phyloP scores from a whole-genome alignment of 1,140 invertebrate species.

The Drosophila kanapiae region DNA sequence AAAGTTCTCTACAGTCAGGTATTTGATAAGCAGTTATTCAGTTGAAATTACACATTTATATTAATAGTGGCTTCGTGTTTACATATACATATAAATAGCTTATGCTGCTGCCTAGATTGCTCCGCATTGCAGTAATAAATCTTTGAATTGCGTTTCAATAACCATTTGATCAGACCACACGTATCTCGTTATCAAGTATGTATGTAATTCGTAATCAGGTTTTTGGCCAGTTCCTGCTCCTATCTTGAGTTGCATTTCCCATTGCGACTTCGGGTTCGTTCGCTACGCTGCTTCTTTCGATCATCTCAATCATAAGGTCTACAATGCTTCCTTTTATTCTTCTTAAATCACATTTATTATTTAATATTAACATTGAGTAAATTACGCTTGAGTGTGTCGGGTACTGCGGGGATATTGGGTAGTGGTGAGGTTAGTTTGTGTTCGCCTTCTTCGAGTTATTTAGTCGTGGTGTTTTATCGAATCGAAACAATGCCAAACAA shows the following conservation, averaged over 20 bases:
- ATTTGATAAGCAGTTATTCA: conserved; percentile 82
- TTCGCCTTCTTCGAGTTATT: conserved; percentile 36
- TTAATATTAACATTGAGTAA: conserved; percentile 82
- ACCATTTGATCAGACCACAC: conserved; percentile 60
- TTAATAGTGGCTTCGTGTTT: conserved; percentile 56
- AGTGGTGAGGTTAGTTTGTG: conserved; percentile 51
- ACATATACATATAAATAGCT: conserved; percentile 68
- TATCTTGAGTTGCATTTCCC: conserved; percentile 36
- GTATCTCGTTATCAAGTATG: conserved; percentile 43
- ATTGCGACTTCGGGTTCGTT: conserved; percentile 5
- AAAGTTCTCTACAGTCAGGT: conserved; percentile 80
- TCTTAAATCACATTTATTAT: conserved; percentile 83
- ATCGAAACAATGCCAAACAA: conserved; percentile 66
- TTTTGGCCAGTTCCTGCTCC: conserved; percentile 42
- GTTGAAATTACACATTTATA: conserved; percentile 74
- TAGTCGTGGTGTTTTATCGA: conserved; percentile 40
- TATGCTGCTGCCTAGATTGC: conserved; percentile 70
- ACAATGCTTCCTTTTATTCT: conserved; percentile 58
- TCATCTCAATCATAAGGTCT: conserved; percentile 42
- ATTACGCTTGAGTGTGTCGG: conserved; percentile 75
- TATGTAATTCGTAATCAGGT: conserved; percentile 43
- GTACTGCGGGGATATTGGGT: conserved; percentile 42
- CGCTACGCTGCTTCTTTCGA: conserved; percentile 13
- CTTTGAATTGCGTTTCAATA: conserved; percentile 61
- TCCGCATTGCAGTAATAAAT: conserved; percentile 66